Evolutionary conservation across 2,888 invertebrate species (phyloP), one percentile per base, ranked within the genome.

Genomic region (Clistopyga incitator): DNA sequence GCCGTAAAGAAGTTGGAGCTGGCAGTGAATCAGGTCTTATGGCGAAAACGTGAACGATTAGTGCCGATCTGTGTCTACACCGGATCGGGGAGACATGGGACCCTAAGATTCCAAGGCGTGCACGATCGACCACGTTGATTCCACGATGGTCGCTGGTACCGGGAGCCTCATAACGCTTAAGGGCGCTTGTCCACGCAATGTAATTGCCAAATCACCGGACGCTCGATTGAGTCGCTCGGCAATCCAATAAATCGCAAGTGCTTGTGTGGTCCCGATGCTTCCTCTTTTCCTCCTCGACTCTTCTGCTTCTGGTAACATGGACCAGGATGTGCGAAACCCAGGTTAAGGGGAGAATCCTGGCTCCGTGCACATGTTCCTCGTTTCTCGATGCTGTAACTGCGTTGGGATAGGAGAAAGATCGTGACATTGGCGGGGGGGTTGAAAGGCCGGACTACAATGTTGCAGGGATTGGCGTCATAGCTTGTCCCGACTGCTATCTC

Each of bases 21-120:
- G 88, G 84, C 86, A 86, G 88, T 89, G 91, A 91, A 91, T 90
- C 91, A 90, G 89, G 86, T 86, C 88, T 92, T 92, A 92, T 92
- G 91, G 92, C 91, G 89, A 92, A 92, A 92, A 92, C 92, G 92
- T 92, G 92, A 92, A 92, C 92, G 92, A 92, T 92, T 92, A 92
- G 92, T 87, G 90, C 86, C 88, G 88, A 89, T 88, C 90, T 88
- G 91, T 90, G 91, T 92, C 91, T 90, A 91, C 90, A 90, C 84
- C 88, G 86, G 84, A 80, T 84, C 84, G 74, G 45, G 84, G 76
- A 84, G 77, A 87, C 86, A 84, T 85, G 84, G 84, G 68, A 74
- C 85, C 78, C 59, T 81, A 78, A 71, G 80, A 50, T 70, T 64
- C 82, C 79, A 34, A 71, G 70, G 38, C 56, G 59, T 70, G 20